phyloP scores from a whole-genome alignment of 2,113 vertebrate species.

The Clupea harengus region DNA sequence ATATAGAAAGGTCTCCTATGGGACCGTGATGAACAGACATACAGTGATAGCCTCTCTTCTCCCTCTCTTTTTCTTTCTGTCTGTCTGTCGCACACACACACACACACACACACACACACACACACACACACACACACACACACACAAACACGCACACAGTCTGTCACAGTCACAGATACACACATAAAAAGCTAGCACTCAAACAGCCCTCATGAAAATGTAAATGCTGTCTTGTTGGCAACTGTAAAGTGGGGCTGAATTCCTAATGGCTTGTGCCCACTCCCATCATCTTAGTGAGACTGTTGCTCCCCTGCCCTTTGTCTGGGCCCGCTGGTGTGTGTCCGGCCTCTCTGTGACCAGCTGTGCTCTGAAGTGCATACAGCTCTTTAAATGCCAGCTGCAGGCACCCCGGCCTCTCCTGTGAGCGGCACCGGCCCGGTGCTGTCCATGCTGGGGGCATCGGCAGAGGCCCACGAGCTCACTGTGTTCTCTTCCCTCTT shows the following conservation, averaged over 20 bases:
- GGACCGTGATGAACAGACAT: neutral
- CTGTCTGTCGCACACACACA: neutral
- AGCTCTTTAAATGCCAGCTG: neutral
- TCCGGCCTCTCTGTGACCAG: neutral
- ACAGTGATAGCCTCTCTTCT: neutral
- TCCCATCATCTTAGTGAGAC: neutral
- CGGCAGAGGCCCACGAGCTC: too few species aligned
- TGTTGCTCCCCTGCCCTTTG: neutral
- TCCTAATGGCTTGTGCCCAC: neutral
- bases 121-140: neutral
- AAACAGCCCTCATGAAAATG: neutral
- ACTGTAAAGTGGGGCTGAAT: neutral
- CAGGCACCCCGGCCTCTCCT: too few species aligned
- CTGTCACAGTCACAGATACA: neutral
- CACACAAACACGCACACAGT: neutral
- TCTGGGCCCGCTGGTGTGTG: neutral
- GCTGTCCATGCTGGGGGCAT: too few species aligned
- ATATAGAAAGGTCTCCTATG: neutral
- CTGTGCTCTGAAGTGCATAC: neutral
- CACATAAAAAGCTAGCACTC: neutral
- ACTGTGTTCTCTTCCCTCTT: too few species aligned
- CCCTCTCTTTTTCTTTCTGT: neutral
- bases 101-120: constrained; percentile 5
- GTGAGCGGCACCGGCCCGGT: too few species aligned
- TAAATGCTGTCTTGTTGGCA: neutral